These are phyloP conservation scores for Thaumetopoea pityocampa DNA, from an alignment of 1,140 invertebrate genomes.

Conservation along the genomic window DNA sequence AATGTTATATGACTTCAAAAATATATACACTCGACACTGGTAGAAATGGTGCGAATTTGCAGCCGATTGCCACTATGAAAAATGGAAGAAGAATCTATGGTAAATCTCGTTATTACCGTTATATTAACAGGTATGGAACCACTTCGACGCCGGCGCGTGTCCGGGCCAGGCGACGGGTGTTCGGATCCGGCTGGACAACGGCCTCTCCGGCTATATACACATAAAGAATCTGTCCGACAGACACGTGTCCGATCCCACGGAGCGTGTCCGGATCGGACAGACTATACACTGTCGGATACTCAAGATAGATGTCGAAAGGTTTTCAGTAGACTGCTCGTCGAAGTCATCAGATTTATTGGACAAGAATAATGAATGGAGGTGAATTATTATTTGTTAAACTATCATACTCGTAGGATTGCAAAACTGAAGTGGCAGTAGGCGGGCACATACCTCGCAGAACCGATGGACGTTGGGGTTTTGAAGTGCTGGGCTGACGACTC, in stretches of 20 bases:
- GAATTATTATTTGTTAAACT: conserved; percentile 36
- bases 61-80: too few species aligned
- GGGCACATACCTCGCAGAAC: too few species aligned
- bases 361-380: conserved; percentile 93
- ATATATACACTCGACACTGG: too few species aligned
- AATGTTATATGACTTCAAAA: too few species aligned
- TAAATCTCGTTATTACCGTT: neutral
- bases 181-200: conserved; percentile 93
- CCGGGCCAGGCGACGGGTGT: conserved; percentile 97
- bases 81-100: too few species aligned
- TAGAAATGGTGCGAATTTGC: too few species aligned
- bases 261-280: conserved; percentile 91
- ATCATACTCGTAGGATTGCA: too few species aligned
- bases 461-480: too few species aligned
- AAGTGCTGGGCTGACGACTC: too few species aligned
- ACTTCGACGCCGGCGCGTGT: conserved; percentile 97
- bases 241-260: conserved; percentile 93
- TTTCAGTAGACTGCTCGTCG: conserved; percentile 95
- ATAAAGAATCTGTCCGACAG: conserved; percentile 97
- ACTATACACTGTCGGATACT: conserved; percentile 95
- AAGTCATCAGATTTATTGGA: conserved; percentile 95
- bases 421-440: too few species aligned
- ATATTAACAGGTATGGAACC: conserved; percentile 88
- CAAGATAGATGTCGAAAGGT: conserved; percentile 96
- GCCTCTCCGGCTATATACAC: conserved; percentile 95